Conservation (phyloP, 2,888 invertebrate genomes). For the Terebella lapidaria region DNA sequence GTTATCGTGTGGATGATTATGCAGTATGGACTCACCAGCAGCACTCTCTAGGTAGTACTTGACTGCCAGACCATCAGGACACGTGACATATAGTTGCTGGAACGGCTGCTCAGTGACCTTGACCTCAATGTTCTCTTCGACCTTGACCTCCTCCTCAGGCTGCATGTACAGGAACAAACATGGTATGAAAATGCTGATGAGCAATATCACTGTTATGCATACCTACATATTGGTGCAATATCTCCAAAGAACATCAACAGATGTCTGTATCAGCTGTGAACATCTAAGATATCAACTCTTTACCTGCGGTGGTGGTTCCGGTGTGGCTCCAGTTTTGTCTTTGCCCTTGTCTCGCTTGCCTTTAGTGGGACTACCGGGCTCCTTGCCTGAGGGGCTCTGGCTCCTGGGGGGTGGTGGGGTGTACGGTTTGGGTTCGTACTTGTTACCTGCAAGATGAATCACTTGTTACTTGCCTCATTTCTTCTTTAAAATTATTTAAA, state of each 20-base stretch:
- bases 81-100: slow-evolving; percentile 45
- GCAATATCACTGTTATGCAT: too few species aligned
- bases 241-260: too few species aligned
- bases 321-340: slow-evolving; percentile 29
- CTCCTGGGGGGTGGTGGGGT: slow-evolving; percentile 19
- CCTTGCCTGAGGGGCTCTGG: slow-evolving; percentile 28
- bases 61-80: slow-evolving; percentile 48
- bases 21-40: too few species aligned
- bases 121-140: slow-evolving; percentile 22
- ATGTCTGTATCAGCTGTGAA: too few species aligned
- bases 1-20: neutral
- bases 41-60: slow-evolving; percentile 42
- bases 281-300: too few species aligned
- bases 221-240: too few species aligned
- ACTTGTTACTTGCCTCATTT: neutral
- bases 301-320: slow-evolving; percentile 22
- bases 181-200: too few species aligned
- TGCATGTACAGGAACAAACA: too few species aligned
- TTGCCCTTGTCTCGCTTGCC: slow-evolving; percentile 22
- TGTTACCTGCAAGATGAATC: slow-evolving; percentile 33
- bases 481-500: neutral
- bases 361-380: slow-evolving; percentile 15
- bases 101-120: slow-evolving; percentile 27
- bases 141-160: neutral
- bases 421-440: slow-evolving; percentile 39